These are phyloP conservation scores for Diarsia dahlii DNA, from an alignment of 2,888 invertebrate genomes.

Conservation along the genomic window DNA sequence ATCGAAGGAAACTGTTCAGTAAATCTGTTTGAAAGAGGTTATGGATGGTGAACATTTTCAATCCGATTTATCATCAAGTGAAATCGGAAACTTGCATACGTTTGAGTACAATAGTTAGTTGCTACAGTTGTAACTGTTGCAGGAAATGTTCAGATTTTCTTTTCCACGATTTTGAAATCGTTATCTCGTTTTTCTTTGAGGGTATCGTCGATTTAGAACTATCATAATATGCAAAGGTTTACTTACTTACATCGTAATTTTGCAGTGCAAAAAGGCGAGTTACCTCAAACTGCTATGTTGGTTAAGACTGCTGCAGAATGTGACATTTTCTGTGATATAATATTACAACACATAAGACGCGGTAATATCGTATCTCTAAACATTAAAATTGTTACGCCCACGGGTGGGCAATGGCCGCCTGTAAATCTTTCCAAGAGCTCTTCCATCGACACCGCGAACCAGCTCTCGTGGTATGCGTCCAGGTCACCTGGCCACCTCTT, in stretches of 20 bases:
- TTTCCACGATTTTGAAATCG: background rate
- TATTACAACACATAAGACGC: too few relatives aligned
- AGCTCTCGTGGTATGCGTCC: background rate
- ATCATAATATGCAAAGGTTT: background rate
- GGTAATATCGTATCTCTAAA: too few relatives aligned
- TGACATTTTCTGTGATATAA: background rate
- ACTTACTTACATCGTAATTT: background rate
- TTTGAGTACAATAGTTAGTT: slow-evolving; percentile 27
- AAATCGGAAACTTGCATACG: slow-evolving; percentile 31
- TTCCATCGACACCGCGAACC: background rate
- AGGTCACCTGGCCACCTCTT: background rate
- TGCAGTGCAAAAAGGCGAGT: too few relatives aligned
- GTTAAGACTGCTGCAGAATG: background rate
- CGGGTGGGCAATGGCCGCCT: too few relatives aligned
- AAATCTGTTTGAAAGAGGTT: slow-evolving; percentile 44
- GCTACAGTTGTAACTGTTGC: background rate
- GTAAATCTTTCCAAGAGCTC: background rate
- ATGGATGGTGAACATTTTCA: slow-evolving; percentile 35
- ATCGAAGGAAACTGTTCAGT: slow-evolving; percentile 38
- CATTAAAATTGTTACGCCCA: too few relatives aligned
- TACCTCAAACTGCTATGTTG: background rate
- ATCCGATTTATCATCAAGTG: slow-evolving; percentile 39
- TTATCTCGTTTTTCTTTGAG: background rate
- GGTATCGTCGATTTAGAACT: too few relatives aligned
- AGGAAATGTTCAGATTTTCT: background rate